These are phyloP conservation scores for Bryconaethiops microstoma DNA, from an alignment of 2,797 vertebrate species.

Conservation along the genomic window DNA sequence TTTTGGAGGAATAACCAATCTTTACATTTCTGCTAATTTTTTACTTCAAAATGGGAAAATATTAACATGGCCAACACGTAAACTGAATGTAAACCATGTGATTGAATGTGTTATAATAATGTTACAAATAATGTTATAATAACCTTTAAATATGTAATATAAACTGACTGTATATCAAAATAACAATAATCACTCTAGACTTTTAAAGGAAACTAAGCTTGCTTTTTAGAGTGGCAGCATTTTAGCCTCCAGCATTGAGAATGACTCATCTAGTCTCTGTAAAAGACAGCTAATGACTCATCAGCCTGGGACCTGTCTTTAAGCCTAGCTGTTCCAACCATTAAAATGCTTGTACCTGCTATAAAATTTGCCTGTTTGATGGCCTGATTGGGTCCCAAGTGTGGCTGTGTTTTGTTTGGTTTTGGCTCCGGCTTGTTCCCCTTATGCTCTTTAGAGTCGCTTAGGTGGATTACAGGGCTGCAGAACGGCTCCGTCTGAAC, in stretches of 20 bases:
- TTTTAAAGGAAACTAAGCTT: background rate
- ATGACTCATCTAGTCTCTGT: background rate
- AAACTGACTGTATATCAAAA: background rate
- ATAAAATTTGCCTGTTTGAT: slow-evolving; percentile 29
- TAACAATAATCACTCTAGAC: background rate
- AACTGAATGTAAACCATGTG: background rate
- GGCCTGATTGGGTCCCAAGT: slow-evolving; percentile 13
- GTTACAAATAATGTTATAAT: background rate
- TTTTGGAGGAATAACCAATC: too few species aligned
- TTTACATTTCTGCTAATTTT: too few species aligned
- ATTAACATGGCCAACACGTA: too few species aligned
- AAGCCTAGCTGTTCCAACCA: background rate
- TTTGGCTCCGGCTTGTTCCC: background rate
- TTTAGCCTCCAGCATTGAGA: background rate
- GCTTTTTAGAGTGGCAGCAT: background rate
- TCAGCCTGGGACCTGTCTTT: background rate
- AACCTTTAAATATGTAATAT: background rate
- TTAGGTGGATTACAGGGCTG: slow-evolving; percentile 54
- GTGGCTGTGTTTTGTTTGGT: background rate
- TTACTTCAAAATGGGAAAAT: too few species aligned
- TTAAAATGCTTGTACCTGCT: slow-evolving; percentile 20
- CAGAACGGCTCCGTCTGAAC: slow-evolving; percentile 63
- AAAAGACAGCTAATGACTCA: slow-evolving; percentile 8
- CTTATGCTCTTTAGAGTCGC: background rate
- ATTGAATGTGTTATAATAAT: background rate